Percentiles rank a stretch among this genome's conserved stretches.
phyloP scores from a whole-genome alignment of 2,888 invertebrate species.

The Chironomus riparius region DNA sequence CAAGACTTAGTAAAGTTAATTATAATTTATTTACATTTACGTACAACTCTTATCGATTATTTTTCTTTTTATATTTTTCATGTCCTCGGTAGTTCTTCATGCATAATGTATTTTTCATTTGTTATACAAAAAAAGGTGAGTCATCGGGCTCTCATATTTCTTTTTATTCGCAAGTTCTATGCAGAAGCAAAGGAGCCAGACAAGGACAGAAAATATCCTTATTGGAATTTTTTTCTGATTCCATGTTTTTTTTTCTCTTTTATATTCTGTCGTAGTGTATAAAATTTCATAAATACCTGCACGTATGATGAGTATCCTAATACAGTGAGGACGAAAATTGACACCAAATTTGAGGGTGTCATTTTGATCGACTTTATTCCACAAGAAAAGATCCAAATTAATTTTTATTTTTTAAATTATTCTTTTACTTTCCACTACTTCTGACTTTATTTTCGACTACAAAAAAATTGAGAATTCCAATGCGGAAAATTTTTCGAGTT shows the following conservation, averaged over 20 bases:
- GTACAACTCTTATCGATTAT: too few species aligned
- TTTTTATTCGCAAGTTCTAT: not conserved
- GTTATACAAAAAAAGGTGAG: not conserved
- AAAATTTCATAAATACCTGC: slow-evolving; percentile 10
- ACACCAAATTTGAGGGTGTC: slow-evolving; percentile 23
- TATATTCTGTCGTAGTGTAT: too few species aligned
- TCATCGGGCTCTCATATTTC: not conserved
- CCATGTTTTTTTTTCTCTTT: too few species aligned
- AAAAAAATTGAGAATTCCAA: slow-evolving; percentile 11
- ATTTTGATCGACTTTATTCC: slow-evolving; percentile 17
- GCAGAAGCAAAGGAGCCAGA: slow-evolving; percentile 9
- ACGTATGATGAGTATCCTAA: not conserved
- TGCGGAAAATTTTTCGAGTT: slow-evolving; percentile 6
- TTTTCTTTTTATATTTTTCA: too few species aligned
- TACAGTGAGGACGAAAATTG: not conserved
- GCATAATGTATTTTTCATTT: not conserved
- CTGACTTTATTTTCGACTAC: not conserved
- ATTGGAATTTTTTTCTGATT: not conserved
- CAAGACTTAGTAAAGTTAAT: too few species aligned
- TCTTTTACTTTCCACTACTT: not conserved
- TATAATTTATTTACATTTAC: too few species aligned
- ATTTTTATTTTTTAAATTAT: not conserved
- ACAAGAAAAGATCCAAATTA: not conserved
- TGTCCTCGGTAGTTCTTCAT: too few species aligned
- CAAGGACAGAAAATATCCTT: slow-evolving; percentile 22